Evolutionary conservation across 2,888 invertebrate species (phyloP).

Genomic region (Anoplius nigerrimus): DNA sequence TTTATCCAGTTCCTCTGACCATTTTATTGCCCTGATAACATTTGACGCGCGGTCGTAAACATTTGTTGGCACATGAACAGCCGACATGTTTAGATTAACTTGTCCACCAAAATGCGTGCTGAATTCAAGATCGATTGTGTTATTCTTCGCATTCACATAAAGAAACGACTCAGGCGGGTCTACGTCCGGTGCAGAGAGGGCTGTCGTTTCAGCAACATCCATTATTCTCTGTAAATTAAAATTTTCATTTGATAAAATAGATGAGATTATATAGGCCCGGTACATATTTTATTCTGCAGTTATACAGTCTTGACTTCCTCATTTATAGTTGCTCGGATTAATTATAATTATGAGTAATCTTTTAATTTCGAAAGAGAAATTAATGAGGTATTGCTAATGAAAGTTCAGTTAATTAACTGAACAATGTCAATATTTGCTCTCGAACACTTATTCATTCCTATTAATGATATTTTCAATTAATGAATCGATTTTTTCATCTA

Average conservation of each 20-base stretch:
- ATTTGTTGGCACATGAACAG: conserved; percentile 96
- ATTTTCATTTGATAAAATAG: not conserved
- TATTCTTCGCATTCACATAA: conserved; percentile 70
- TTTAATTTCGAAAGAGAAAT: no score
- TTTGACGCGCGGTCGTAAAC: conserved; percentile 93
- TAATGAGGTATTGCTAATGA: no score
- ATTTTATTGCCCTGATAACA: conserved; percentile 94
- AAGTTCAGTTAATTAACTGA: no score
- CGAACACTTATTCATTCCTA: no score
- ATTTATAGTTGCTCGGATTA: no score
- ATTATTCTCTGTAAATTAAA: conserved; percentile 82
- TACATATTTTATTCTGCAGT: no score
- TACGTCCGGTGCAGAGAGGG: conserved; percentile 76
- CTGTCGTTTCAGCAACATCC: conserved; percentile 90
- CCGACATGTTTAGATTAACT: conserved; percentile 85
- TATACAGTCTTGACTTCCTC: no score
- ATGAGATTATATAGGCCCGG: not conserved
- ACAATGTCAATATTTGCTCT: no score
- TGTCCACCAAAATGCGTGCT: conserved; percentile 86
- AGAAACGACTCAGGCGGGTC: conserved; percentile 54
- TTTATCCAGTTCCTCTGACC: conserved; percentile 95
- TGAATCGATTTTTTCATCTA: no score
- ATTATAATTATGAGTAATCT: no score
- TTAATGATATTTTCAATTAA: no score
- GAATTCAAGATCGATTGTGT: conserved; percentile 79